These are phyloP conservation scores for Hypotaenidia philippensis DNA, from an alignment of 2,797 vertebrate genomes.

Conservation along the genomic window DNA sequence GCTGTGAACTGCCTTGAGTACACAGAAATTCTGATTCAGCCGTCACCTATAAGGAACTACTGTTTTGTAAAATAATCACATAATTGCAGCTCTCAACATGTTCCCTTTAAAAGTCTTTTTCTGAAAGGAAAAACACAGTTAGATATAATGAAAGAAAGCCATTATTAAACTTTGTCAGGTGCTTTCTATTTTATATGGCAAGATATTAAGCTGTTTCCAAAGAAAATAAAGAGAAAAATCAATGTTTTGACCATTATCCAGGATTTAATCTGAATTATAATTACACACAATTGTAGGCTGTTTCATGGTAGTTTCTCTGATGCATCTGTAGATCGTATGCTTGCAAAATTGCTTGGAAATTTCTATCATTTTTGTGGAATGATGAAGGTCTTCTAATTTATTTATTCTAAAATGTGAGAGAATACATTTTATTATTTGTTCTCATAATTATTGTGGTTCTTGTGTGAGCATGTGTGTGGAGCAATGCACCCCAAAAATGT, in stretches of 20 bases:
- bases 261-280: slow-evolving; percentile 19
- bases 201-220: slow-evolving; percentile 41
- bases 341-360: slow-evolving; percentile 40
- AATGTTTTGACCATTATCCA: slow-evolving; percentile 70
- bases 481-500: neutral
- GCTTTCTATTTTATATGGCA: slow-evolving; percentile 48
- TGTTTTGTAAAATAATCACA: slow-evolving; percentile 63
- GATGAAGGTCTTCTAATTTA: slow-evolving; percentile 30
- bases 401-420: neutral
- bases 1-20: neutral
- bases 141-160: slow-evolving; percentile 47
- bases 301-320: slow-evolving; percentile 40
- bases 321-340: neutral
- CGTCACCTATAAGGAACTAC: neutral
- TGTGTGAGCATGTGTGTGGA: neutral
- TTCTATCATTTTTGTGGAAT: slow-evolving; percentile 75
- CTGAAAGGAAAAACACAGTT: slow-evolving; percentile 57
- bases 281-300: slow-evolving; percentile 37
- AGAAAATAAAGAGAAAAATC: slow-evolving; percentile 45
- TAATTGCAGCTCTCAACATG: slow-evolving; percentile 59
- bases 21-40: neutral
- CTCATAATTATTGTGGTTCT: neutral
- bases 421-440: neutral
- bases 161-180: slow-evolving; percentile 65
- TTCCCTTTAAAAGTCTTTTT: slow-evolving; percentile 55